A percentile compares a stretch with the other conserved stretches of the same genome.
phyloP scores from a whole-genome alignment of 2,797 vertebrate genomes.

The Tapirus indicus region DNA sequence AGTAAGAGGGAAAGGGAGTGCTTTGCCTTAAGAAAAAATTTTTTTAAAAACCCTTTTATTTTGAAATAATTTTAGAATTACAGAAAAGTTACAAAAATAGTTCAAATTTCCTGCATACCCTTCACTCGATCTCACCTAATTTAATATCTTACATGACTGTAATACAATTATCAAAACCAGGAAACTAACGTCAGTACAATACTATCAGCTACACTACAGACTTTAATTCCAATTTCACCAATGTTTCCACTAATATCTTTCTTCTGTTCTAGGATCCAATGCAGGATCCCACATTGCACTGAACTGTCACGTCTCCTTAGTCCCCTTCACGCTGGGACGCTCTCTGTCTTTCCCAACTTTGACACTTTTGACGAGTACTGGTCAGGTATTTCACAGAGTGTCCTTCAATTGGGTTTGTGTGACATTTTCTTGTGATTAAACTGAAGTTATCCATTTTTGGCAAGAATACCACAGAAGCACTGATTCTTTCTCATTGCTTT shows the following conservation, averaged over 20 bases:
- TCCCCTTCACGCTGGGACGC: background rate
- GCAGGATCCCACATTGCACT: background rate
- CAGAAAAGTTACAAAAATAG: conserved; percentile 17
- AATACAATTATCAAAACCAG: background rate
- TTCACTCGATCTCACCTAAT: background rate
- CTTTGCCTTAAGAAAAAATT: background rate
- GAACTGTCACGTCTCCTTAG: background rate
- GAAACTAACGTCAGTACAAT: background rate
- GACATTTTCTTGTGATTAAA: background rate
- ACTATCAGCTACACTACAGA: background rate
- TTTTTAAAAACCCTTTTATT: background rate
- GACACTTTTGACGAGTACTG: background rate
- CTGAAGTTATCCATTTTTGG: background rate
- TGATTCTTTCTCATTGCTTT: background rate
- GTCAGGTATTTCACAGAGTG: background rate
- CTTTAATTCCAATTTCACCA: background rate
- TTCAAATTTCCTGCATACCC: background rate
- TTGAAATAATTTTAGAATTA: conserved; percentile 40
- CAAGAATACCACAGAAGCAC: background rate
- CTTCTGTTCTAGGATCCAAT: background rate
- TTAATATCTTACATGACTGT: background rate
- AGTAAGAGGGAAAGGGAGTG: background rate
- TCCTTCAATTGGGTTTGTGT: background rate
- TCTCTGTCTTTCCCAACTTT: background rate
- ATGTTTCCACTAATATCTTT: background rate